These are phyloP conservation scores for Condylostylus longicornis DNA, from an alignment of 1,140 invertebrate genomes.

Conservation along the genomic window DNA sequence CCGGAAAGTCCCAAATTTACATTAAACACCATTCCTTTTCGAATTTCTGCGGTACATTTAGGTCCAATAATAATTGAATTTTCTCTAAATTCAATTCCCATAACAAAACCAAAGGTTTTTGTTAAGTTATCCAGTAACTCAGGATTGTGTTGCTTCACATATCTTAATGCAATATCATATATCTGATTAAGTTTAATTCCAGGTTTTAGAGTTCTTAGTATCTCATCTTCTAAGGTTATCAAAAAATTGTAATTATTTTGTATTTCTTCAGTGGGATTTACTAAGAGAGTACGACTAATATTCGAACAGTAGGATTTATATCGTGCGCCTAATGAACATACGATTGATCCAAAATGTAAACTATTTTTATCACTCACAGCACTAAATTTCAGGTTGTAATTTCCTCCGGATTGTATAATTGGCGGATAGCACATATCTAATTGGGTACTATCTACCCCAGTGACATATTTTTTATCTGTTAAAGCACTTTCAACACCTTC, in stretches of 20 bases:
- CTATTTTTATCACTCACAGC: slow-evolving; percentile 84
- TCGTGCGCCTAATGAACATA: slow-evolving; percentile 83
- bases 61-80: slow-evolving; percentile 80
- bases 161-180: slow-evolving; percentile 68
- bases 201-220: slow-evolving; percentile 69
- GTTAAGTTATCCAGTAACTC: slow-evolving; percentile 80
- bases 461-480: slow-evolving; percentile 86
- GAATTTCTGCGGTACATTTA: slow-evolving; percentile 66
- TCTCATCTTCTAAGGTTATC: slow-evolving; percentile 78
- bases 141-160: slow-evolving; percentile 78
- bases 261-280: slow-evolving; percentile 74
- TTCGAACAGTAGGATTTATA: slow-evolving; percentile 99
- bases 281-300: slow-evolving; percentile 90
- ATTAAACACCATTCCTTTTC: slow-evolving; percentile 96
- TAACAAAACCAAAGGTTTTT: slow-evolving; percentile 90
- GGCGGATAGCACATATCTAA: slow-evolving; percentile 96
- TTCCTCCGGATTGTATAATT: slow-evolving; percentile 95
- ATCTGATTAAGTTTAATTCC: slow-evolving; percentile 77
- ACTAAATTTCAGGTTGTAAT: slow-evolving; percentile 95
- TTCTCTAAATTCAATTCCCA: slow-evolving; percentile 97
- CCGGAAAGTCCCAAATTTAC: slow-evolving; percentile 88
- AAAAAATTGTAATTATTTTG: slow-evolving; percentile 90
- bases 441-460: slow-evolving; percentile 69
- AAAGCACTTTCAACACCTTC: slow-evolving; percentile 87
- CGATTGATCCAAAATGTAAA: slow-evolving; percentile 91